These are phyloP conservation scores for Lepeophtheirus salmonis DNA, from an alignment of 1,140 invertebrate species.

Conservation along the genomic window DNA sequence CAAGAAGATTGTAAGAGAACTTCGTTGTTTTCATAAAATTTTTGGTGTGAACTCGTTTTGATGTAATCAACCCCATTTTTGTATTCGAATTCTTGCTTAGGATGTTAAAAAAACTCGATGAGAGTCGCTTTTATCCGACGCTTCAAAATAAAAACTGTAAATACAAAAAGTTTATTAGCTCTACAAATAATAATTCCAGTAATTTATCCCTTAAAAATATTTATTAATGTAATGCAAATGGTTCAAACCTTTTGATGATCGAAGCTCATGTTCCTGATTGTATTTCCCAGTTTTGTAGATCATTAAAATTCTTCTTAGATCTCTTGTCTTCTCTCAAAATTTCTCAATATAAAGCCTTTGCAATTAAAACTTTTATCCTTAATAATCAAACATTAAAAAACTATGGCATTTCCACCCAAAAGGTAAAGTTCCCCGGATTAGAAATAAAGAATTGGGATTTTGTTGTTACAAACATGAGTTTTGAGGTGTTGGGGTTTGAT, in stretches of 20 bases:
- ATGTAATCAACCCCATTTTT: background rate
- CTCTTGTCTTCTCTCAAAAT: background rate
- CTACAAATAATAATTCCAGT: background rate
- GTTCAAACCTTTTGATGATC: background rate
- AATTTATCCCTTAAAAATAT: background rate
- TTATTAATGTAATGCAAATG: background rate
- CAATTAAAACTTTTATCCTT: background rate
- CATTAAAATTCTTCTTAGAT: background rate
- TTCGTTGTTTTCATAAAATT: background rate
- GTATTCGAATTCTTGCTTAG: background rate
- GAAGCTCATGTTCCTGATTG: background rate
- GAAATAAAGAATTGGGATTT: background rate
- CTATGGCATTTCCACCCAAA: background rate
- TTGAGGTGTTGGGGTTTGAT: background rate
- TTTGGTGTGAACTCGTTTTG: background rate
- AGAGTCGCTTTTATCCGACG: background rate
- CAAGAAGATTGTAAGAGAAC: background rate
- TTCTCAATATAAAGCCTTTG: background rate
- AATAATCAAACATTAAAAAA: background rate
- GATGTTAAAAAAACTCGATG: background rate
- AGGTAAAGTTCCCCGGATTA: background rate
- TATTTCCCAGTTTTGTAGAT: background rate
- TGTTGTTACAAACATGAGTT: background rate
- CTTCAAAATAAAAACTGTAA: background rate
- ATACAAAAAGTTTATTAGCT: background rate